A percentile compares a stretch with the other conserved stretches of the same genome.
Conservation (phyloP, 92 coral and sea anemone genomes). For the Epizoanthus illoricatus region DNA sequence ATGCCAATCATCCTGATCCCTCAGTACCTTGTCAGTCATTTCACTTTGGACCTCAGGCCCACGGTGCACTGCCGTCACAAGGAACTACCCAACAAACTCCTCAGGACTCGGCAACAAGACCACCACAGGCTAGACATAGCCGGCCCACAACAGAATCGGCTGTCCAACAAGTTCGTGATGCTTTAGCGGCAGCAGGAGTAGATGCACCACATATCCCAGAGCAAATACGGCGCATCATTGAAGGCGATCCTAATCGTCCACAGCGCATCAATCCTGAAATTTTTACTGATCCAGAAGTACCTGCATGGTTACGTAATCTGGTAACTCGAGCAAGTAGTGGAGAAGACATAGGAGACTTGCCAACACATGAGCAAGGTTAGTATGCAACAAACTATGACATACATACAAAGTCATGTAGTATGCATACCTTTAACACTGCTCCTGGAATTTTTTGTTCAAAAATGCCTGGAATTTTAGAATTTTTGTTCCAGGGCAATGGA, state of each 20-base stretch:
- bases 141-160: constrained; percentile 26
- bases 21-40: constrained; percentile 96
- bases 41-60: constrained; percentile 92
- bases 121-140: constrained; percentile 2
- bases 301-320: constrained; percentile 9
- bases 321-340: not conserved
- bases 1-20: constrained; percentile 84
- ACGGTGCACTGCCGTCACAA: constrained; percentile 37
- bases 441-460: too few species aligned
- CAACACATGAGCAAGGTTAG: constrained; percentile 22
- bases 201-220: constrained; percentile 6
- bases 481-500: too few species aligned
- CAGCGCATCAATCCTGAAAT: constrained; percentile 15
- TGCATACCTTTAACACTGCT: not conserved
- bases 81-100: constrained; percentile 39
- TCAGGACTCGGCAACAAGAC: constrained; percentile 3
- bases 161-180: constrained; percentile 15
- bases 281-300: constrained; percentile 14
- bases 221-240: not conserved
- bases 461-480: too few species aligned
- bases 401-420: not conserved
- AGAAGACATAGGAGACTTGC: constrained; percentile 6
- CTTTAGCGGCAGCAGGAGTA: constrained; percentile 15
- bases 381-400: not conserved
- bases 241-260: constrained; percentile 20